Conservation (phyloP, 30 jellyfish, hydroid and myxozoan genomes). For the Mastigias papua region DNA sequence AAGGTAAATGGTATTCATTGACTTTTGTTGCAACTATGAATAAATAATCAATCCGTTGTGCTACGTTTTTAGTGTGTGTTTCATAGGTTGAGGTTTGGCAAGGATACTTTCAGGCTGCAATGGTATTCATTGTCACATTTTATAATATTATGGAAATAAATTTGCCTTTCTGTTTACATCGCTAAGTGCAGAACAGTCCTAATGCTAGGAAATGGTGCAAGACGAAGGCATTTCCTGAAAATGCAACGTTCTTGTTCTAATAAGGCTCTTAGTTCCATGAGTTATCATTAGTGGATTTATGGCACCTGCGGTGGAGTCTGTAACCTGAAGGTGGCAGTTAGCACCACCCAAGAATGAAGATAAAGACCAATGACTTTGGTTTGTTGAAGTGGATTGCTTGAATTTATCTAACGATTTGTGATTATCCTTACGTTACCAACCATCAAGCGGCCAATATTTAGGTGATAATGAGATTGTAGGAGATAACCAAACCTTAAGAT, state of each 20-base stretch:
- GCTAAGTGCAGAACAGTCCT: too few species aligned
- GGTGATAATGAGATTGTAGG: conserved; percentile 75
- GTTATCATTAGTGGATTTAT: background rate
- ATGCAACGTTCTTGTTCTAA: background rate
- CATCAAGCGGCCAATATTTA: conserved; percentile 67
- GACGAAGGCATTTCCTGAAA: background rate
- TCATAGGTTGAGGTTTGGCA: background rate
- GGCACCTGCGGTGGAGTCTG: conserved; percentile 47
- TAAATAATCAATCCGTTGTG: too few species aligned
- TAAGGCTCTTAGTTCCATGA: background rate
- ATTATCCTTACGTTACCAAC: conserved; percentile 18
- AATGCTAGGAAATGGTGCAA: background rate
- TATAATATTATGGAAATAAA: background rate
- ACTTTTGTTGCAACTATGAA: too few species aligned
- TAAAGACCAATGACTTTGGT: conserved; percentile 1
- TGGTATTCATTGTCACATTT: background rate
- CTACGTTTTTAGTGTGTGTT: background rate
- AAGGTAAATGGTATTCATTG: conserved; percentile 24
- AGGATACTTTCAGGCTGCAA: background rate
- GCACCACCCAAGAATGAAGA: conserved; percentile 43
- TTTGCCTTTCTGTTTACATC: background rate
- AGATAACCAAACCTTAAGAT: conserved; percentile 77
- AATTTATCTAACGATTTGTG: background rate
- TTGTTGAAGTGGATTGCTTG: conserved; percentile 52
- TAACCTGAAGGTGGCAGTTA: conserved; percentile 20